A percentile compares a stretch with the other conserved stretches of the same genome.
Evolutionary conservation across 2,888 invertebrate genomes (phyloP).

Genomic region (Thereva nobilitata): DNA sequence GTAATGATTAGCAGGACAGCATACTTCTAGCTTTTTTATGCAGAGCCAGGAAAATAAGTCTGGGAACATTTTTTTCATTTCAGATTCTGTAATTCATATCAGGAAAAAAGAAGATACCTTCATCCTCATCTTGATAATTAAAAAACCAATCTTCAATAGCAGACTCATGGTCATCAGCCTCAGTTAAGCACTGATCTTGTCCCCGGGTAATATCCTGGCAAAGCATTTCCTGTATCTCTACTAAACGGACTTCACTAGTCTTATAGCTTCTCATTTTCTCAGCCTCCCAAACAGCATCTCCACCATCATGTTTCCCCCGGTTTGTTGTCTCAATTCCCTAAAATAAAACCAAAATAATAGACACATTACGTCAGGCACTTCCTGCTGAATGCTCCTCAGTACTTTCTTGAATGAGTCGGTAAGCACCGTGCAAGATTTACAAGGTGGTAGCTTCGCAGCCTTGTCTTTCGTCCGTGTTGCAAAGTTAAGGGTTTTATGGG

Average conservation of each 20-base stretch:
- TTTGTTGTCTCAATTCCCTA: constrained; percentile 77
- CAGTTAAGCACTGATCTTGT: constrained; percentile 78
- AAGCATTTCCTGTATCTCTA: constrained; percentile 87
- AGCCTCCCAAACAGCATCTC: constrained; percentile 93
- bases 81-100: not conserved
- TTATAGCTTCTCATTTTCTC: constrained; percentile 81
- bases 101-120: constrained; percentile 36
- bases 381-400: constrained; percentile 6
- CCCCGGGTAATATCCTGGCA: constrained; percentile 77
- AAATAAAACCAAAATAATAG: constrained; percentile 19
- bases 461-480: constrained; percentile 48
- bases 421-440: constrained; percentile 75
- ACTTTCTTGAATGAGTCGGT: constrained; percentile 73
- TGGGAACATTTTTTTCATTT: constrained; percentile 39
- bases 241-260: constrained; percentile 84
- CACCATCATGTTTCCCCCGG: constrained; percentile 89
- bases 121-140: constrained; percentile 62
- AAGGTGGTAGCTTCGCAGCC: constrained; percentile 69
- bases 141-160: constrained; percentile 90
- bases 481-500: constrained; percentile 44
- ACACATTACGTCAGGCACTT: not conserved
- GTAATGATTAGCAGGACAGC: constrained; percentile 84
- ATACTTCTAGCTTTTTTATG: constrained; percentile 73
- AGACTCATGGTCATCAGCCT: constrained; percentile 82
- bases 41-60: constrained; percentile 78